Conservation (phyloP, 2,888 invertebrate genomes). For the Latheticus oryzae region DNA sequence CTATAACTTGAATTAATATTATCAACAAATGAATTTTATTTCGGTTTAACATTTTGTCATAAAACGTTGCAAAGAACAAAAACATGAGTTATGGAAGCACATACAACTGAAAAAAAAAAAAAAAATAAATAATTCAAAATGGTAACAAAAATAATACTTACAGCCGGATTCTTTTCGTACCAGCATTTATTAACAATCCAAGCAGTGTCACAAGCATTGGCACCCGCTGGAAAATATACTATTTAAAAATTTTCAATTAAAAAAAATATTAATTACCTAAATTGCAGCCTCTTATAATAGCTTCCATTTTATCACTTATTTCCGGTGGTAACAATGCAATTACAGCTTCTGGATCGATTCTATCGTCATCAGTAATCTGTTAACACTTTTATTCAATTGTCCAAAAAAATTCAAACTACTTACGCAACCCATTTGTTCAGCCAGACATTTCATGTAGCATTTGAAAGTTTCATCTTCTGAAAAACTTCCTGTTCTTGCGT, state of each 20-base stretch:
- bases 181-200: constrained; percentile 61
- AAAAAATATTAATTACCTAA: constrained; percentile 46
- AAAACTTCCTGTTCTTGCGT: constrained; percentile 33
- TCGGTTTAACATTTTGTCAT: no score
- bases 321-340: constrained; percentile 62
- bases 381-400: constrained; percentile 9
- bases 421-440: constrained; percentile 59
- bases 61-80: no score
- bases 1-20: no score
- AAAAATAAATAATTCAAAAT: no score
- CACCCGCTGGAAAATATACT: constrained; percentile 50
- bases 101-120: constrained; percentile 17
- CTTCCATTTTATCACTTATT: constrained; percentile 52
- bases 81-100: constrained; percentile 18
- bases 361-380: constrained; percentile 58
- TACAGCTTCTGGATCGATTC: constrained; percentile 62
- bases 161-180: constrained; percentile 48
- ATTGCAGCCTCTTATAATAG: constrained; percentile 60
- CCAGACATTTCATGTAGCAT: constrained; percentile 62
- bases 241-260: neutral
- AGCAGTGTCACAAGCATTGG: constrained; percentile 58
- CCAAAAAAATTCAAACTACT: constrained; percentile 41
- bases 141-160: constrained; percentile 40
- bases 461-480: constrained; percentile 58
- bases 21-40: no score